Evolutionary conservation across 2,888 invertebrate species (phyloP), one percentile per base, ranked within the genome.

Genomic region (Tenthredo scrophulariae): DNA sequence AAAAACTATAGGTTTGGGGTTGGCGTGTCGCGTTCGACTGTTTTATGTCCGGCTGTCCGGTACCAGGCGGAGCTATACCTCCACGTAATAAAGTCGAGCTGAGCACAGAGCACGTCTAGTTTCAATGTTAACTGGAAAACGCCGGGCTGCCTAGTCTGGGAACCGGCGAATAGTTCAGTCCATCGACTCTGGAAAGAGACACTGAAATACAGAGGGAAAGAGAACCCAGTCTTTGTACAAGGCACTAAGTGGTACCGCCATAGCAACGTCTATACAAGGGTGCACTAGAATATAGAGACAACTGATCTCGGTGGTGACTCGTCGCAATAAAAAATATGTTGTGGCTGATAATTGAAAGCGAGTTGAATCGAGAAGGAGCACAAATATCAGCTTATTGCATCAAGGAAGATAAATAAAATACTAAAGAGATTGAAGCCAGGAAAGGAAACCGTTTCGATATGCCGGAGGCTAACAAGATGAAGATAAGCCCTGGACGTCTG

Each of bases 11-110:
- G 37, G 37, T 62, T 80, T 22, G 15, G 26, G 70, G 67, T 50
- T 83, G 67, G 65, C 83, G 83, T 83, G 83, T 83, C 29, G 67
- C 62, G 62, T 67, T 67, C 67, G 83, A 83, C 70, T 70, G 83
- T 83, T 70, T 83, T 65, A 83, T 70, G 83, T 67, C 43, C 46
- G 83, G 50, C 62, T 54, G 40, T 80, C 62, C 83, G 83, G 83
- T 83, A 70, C 83, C 83, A 83, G 83, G 65, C 83, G 70, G 83
- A 83, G 83, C 65, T 62, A n/a, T 43, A 29, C 13, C 67, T 26
- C 50, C 3, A 15, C 4, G 29, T 83, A 83, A 83, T 83, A 83
- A 83, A 83, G 83, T 83, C 50, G 29, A 80, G 29, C 40, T 37
- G n/a, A 65, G 50, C 50, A 50, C 50, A 77, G 77, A 77, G 77